Percentiles rank a stretch among this genome's conserved stretches.
phyloP scores from a whole-genome alignment of 2,113 vertebrate species.

The Gasterosteus aculeatus region DNA sequence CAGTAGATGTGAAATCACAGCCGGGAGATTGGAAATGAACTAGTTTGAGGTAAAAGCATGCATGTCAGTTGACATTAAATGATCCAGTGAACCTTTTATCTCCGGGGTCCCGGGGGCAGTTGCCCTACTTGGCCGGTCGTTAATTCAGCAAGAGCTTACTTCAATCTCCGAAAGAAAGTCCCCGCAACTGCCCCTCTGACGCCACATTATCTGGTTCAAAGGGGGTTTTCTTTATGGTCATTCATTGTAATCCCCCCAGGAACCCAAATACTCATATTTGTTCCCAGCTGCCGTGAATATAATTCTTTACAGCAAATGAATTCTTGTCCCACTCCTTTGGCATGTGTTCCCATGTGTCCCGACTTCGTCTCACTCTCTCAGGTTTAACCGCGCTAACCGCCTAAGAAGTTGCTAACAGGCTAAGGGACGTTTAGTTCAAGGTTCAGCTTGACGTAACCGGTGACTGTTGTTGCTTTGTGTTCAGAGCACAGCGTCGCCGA shows the following conservation, averaged over 20 bases:
- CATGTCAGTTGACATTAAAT: neutral
- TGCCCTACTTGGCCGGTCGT: neutral
- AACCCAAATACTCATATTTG: conserved; percentile 24
- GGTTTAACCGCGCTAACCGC: conserved; percentile 18
- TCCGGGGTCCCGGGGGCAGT: neutral
- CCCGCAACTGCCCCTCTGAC: neutral
- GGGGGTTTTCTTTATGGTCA: conserved; percentile 1
- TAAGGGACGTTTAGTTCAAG: neutral
- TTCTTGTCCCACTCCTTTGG: conserved; percentile 1
- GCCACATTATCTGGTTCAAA: conserved; percentile 20
- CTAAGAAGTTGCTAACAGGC: neutral
- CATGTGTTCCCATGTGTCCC: conserved; percentile 4
- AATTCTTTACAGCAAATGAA: conserved; percentile 1
- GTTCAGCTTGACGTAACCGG: too few species aligned
- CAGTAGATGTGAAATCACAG: neutral
- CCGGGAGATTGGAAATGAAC: neutral
- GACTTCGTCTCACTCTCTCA: neutral
- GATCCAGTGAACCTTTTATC: neutral
- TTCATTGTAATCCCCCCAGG: conserved; percentile 17
- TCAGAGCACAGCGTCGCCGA: conserved; percentile 93
- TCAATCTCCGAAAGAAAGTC: conserved; percentile 6
- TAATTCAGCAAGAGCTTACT: conserved; percentile 9
- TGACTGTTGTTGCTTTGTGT: conserved; percentile 12
- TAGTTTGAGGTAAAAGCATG: neutral
- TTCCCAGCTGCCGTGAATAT: conserved; percentile 4